Base-by-base conservation (phyloP, 2,888 invertebrate genomes). In the Scrobipalpa atriplicella region DNA sequence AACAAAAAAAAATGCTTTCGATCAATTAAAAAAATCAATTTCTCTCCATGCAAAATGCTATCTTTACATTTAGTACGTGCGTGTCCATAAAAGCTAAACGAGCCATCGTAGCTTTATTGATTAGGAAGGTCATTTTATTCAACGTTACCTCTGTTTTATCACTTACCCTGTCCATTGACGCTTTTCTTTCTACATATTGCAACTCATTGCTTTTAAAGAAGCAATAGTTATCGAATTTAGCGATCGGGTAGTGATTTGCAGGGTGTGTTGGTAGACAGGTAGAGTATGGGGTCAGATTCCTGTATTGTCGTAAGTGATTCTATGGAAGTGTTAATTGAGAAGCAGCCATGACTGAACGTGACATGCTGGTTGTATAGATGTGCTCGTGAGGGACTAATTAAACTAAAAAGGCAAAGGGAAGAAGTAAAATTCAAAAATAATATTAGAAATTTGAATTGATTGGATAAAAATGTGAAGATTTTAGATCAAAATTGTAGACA, bases 291-390 rank as follows among this genome's bases (percentile, higher is more conserved):
- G 81, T 81, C 82, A 81, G 69, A 74, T 68, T 65, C 69, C 67
- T 79, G 79, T 74, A 76, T 79, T 78, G 74, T 81, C 79, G 75
- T 81, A 85, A 87, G 89, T 89, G 87, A 84, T 79, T 82, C 78
- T 78, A 86, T 86, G 84, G 82, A 80, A 68, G 75, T 85, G 81
- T 85, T 87, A 87, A 87, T 88, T 84, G 86, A 80, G 76, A 73
- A 77, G 74, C n/a, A 60, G 63, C 66, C 68, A 54, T 68, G 66
- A 68, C 65, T 62, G 63, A 67, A 67, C 29, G 5, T 54, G 16
- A 62, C 56, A 66, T 19, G 41, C 10, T 38, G 54, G n/a, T n/a
- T 58, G 29, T 47, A 64, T 56, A 51, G 51, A 36, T n/a, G 18
- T 51, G 29, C 38, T 58, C 60, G 64, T 36, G 51, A 58, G 39